Evolutionary conservation across 2,888 invertebrate genomes (phyloP).

Genomic region (Melipona bicolor): DNA sequence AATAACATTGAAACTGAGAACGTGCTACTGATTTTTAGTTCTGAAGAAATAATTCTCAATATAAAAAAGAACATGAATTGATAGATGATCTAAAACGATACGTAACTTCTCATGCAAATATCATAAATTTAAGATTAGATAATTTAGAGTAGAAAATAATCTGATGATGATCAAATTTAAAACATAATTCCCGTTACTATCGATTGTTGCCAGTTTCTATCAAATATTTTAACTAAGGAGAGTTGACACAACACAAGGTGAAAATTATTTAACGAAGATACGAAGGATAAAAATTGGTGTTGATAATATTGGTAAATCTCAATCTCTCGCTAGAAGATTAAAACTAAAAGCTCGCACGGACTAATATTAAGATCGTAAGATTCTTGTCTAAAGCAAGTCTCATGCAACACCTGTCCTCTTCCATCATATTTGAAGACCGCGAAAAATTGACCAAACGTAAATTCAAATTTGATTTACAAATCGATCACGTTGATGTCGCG

Average conservation of each 20-base stretch:
- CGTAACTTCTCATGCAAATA: not conserved
- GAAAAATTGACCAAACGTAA: not conserved
- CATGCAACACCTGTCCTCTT: not conserved
- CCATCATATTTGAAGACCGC: not conserved
- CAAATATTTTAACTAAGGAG: not conserved
- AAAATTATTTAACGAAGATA: not conserved
- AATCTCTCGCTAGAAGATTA: constrained; percentile 33
- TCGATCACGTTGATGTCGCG: constrained; percentile 22
- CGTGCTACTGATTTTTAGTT: constrained; percentile 27
- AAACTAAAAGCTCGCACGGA: constrained; percentile 42
- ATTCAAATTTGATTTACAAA: constrained; percentile 33
- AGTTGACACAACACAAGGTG: not conserved
- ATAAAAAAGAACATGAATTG: too few species aligned
- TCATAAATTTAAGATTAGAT: not conserved
- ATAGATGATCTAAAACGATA: not conserved
- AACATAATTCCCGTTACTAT: not conserved
- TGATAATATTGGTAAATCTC: constrained; percentile 33
- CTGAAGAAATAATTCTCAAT: not conserved
- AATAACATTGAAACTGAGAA: constrained; percentile 13
- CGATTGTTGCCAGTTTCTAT: too few species aligned
- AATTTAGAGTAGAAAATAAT: not conserved
- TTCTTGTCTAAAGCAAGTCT: constrained; percentile 14
- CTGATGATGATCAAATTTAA: not conserved
- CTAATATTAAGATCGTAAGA: constrained; percentile 45
- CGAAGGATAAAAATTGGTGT: constrained; percentile 1